A percentile compares a stretch with the other conserved stretches of the same genome.
phyloP scores from a whole-genome alignment of 1,140 invertebrate species.

The Panagrolaimus sp. region DNA sequence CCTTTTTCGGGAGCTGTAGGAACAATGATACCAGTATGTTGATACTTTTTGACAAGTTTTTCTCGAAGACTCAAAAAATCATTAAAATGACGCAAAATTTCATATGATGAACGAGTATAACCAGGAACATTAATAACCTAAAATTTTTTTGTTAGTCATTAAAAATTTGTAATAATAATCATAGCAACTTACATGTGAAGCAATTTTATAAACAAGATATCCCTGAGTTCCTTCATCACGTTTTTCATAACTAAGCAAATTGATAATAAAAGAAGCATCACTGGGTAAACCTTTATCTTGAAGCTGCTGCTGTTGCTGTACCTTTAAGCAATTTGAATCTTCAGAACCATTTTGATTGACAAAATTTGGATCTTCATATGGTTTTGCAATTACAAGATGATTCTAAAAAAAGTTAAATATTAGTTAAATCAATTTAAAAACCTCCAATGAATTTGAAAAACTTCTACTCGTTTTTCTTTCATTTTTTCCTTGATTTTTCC shows the following conservation, averaged over 20 bases:
- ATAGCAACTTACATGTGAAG: conserved; percentile 52
- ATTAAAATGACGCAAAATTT: conserved; percentile 83
- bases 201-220: conserved; percentile 83
- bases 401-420: neutral
- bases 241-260: too few species aligned
- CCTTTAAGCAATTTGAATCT: too few species aligned
- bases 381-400: neutral
- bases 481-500: too few species aligned
- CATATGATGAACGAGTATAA: conserved; percentile 77
- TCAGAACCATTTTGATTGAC: neutral
- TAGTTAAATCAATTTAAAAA: too few species aligned
- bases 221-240: conserved; percentile 93
- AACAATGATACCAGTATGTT: conserved; percentile 85
- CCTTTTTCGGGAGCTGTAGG: conserved; percentile 96
- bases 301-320: too few species aligned
- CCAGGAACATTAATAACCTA: conserved; percentile 59
- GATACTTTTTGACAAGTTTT: conserved; percentile 81
- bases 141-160: too few species aligned
- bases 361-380: neutral
- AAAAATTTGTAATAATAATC: conserved; percentile 15
- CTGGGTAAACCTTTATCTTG: too few species aligned
- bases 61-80: conserved; percentile 94
- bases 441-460: too few species aligned
- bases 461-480: too few species aligned
- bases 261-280: too few species aligned